Evolutionary conservation across 1,140 invertebrate genomes (phyloP).

Genomic region (Aphaenogaster ashmeadi): DNA sequence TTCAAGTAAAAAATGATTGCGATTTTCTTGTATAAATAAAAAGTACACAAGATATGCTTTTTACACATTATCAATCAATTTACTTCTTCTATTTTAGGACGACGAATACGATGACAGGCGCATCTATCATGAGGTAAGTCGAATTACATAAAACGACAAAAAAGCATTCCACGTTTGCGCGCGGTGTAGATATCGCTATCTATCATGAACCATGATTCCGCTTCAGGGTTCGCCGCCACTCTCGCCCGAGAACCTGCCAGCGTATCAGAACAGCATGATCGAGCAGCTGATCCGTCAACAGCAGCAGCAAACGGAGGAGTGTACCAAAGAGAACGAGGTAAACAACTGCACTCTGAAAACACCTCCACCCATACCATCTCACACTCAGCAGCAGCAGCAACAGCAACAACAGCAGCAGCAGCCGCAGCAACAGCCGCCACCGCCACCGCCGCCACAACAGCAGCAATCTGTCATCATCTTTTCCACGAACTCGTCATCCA

Average conservation of each 20-base stretch:
- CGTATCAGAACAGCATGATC: slow-evolving; percentile 88
- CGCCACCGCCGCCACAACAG: slow-evolving; percentile 38
- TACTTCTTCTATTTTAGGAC: slow-evolving; percentile 69
- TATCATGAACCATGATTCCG: slow-evolving; percentile 30
- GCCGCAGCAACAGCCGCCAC: slow-evolving; percentile 44
- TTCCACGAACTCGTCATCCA: slow-evolving; percentile 73
- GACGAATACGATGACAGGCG: slow-evolving; percentile 77
- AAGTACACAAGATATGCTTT: background rate
- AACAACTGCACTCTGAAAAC: slow-evolving; percentile 72
- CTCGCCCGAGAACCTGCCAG: slow-evolving; percentile 82
- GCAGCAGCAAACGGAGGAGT: slow-evolving; percentile 80
- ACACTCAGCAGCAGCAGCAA: slow-evolving; percentile 66
- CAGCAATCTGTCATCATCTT: slow-evolving; percentile 48
- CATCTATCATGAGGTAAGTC: slow-evolving; percentile 72
- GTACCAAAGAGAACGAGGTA: slow-evolving; percentile 71
- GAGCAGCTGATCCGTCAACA: slow-evolving; percentile 87
- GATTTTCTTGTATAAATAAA: background rate
- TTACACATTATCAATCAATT: slow-evolving; percentile 9
- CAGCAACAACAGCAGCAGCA: slow-evolving; percentile 50
- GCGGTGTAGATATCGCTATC: slow-evolving; percentile 18
- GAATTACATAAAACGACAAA: background rate
- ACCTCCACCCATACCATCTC: slow-evolving; percentile 78
- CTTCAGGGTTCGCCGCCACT: slow-evolving; percentile 80
- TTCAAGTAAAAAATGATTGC: background rate
- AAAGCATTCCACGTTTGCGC: slow-evolving; percentile 1